Evolutionary conservation across 2,888 invertebrate species (phyloP), one percentile per base, ranked within the genome.

Genomic region (Oxycera nigricornis): DNA sequence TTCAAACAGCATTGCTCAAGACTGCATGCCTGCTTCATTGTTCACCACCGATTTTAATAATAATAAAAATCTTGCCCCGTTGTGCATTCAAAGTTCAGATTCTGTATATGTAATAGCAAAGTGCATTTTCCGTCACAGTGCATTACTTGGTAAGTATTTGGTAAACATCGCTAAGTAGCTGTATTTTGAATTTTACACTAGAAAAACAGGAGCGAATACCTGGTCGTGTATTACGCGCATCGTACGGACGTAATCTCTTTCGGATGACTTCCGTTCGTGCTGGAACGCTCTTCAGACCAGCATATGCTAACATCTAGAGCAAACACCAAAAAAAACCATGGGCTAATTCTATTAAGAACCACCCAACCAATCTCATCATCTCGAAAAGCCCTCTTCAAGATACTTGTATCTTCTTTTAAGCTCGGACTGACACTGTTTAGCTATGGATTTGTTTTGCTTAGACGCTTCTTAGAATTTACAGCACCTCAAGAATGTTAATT

Each of bases 401-500:
- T 20, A 3, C 11, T 55, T 20, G 52, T 24, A 3, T 11, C 20
- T 20, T 55, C 4, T 20, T 55, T 55, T 55, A 24, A 55, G 24
- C 52, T 55, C 24, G 3, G 35, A 11, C 7, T n/a, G n/a, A 35
- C 7, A 11, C 22, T 55, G 24, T 22, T 55, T 6, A 22, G 24
- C 22, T 24, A 20, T 55, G 52, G 11, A 22, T 55, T 55, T 11
- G 52, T 30, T 17, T 31, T 6, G 31, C 17, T 61, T 30, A 61
- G 61, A 31, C n/a, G 35, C 17, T 61, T 61, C 61, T 31, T 61
- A 31, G 61, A 61, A 61, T 28, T 61, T 28, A 59, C 31, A 31
- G 30, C 61, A 61, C 20, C 30, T 61, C 17, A 61, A 61, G 61
- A 61, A 61, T 61, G 61, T 61, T 61, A 61, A 61, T 61, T 61